Evolutionary conservation across 2,888 invertebrate genomes (phyloP), one percentile per base, ranked within the genome.

Genomic region (Conus canariensis): DNA sequence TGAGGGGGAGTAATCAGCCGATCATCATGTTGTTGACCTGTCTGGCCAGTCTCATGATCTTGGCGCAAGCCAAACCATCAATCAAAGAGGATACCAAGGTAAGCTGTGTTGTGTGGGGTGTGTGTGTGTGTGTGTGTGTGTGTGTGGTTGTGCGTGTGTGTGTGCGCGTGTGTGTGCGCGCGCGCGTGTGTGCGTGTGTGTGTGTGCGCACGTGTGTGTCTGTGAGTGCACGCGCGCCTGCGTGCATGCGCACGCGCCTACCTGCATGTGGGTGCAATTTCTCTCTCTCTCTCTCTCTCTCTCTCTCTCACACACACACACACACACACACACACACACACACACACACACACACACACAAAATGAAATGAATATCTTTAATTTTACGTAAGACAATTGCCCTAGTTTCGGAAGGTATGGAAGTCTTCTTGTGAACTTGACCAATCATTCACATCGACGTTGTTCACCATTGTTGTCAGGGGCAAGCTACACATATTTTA

Each of bases 1-100:
- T 67, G 86, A 86, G 64, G 86, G 67, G 86, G 86, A 86, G 67
- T 86, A 67, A 25, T 59, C 64, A 86, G 86, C 30, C 60, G 19
- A 86, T 59, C 67, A 86, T 45, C 86, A 60, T 67, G 64, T 45
- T 85, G 59, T 12, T 14, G 86, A n/a, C 67, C 30, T 67, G 64
- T 67, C 19, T 86, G 67, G 86, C 45, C 86, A 22, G 64, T 67
- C 64, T 86, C 19, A 67, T 86, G 19, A 10, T 86, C 25, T 19
- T 67, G 45, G 86, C 67, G 8, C 67, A 64, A 5, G 86, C 86
- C 86, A 86, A 59, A 45, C 67, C 67, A 6, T 30, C 86, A n/a
- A 14, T n/a, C 67, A 30, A 67, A 67, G 19, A 25, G 16, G 86
- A n/a, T 58, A 59, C 16, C 9, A 59, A 85, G 85, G 85, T 85